Percentiles rank a stretch among this genome's conserved stretches.
Conservation (phyloP, 2,888 invertebrate genomes). For the Brenthis hecate region DNA sequence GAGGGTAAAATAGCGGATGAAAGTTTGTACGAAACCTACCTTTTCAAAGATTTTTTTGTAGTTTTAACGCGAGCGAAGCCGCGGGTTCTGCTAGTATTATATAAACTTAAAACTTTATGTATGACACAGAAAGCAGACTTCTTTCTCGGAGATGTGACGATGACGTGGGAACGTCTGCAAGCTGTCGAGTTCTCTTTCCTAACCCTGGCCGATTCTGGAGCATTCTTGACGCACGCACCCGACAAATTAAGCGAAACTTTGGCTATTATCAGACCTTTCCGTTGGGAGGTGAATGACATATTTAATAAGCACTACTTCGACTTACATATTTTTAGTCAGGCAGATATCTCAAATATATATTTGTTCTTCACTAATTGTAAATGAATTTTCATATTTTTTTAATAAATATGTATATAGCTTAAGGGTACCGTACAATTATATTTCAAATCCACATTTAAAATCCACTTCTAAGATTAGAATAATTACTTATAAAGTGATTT, state of each 20-base stretch:
- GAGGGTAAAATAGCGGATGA: too few relatives aligned
- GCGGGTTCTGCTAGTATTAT: background rate
- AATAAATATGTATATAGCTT: too few relatives aligned
- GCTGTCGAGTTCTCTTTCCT: constrained; percentile 90
- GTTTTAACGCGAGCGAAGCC: background rate
- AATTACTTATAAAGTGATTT: too few relatives aligned
- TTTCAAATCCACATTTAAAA: too few relatives aligned
- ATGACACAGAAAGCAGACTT: constrained; percentile 84
- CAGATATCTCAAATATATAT: too few relatives aligned
- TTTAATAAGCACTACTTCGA: background rate
- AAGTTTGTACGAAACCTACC: too few relatives aligned
- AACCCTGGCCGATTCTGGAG: constrained; percentile 89
- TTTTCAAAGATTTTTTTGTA: too few relatives aligned
- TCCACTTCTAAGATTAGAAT: too few relatives aligned
- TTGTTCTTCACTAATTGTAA: too few relatives aligned
- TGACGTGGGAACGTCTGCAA: constrained; percentile 87
- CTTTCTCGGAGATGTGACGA: constrained; percentile 88
- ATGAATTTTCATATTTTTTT: too few relatives aligned
- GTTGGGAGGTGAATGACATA: constrained; percentile 81
- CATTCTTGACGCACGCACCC: constrained; percentile 89
- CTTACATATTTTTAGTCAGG: too few relatives aligned
- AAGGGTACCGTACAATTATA: too few relatives aligned
- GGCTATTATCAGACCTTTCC: constrained; percentile 88
- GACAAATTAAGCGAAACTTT: constrained; percentile 87
- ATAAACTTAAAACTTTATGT: background rate